Evolutionary conservation across 2,113 vertebrate genomes (phyloP), one percentile per base, ranked within the genome.

Genomic region (Syngnathus scovelli): DNA sequence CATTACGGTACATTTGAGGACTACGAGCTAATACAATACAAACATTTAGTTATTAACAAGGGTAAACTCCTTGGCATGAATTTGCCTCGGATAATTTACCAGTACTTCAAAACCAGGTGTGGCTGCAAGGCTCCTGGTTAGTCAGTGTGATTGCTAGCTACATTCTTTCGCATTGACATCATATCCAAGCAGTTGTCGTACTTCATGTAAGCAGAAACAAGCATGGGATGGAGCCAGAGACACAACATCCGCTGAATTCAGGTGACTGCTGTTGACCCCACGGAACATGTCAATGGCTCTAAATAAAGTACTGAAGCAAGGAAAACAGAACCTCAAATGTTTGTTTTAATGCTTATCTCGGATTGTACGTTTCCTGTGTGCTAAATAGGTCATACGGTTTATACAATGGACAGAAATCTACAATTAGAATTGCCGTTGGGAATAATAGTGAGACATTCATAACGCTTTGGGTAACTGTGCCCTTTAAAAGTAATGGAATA

Each of bases 271-370:
- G 61, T 76, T 70, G 73, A 78, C 72, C 62, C 52, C n/a, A 21
- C 21, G 15, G 52, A 12, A 58, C 52, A 79, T 56, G 66, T 55
- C 61, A 75, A 74, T 18, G 5, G 33, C 74, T 81, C 33, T 56
- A 79, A 87, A 86, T 79, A 82, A 86, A 79, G 27, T 33, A 33
- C 66, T 16, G 18, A 60, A 67, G 69, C 37, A 4, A 71, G 75
- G 46, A 48, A 68, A 61, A 73, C 67, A 77, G 65, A 78, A 66
- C 21, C 61, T 44, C 43, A 69, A 74, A 81, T 81, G 82, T 89
- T 84, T 84, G 77, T 72, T 79, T 75, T 78, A 76, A 80, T 67
- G 65, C 72, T 85, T 86, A 84, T 87, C 80, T 82, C 48, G 9
- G 60, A 71, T 66, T 82, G 71, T 84, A 76, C 70, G 44, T 85